phyloP scores from a whole-genome alignment of 2,113 vertebrate genomes.

The Microtus montanus region DNA sequence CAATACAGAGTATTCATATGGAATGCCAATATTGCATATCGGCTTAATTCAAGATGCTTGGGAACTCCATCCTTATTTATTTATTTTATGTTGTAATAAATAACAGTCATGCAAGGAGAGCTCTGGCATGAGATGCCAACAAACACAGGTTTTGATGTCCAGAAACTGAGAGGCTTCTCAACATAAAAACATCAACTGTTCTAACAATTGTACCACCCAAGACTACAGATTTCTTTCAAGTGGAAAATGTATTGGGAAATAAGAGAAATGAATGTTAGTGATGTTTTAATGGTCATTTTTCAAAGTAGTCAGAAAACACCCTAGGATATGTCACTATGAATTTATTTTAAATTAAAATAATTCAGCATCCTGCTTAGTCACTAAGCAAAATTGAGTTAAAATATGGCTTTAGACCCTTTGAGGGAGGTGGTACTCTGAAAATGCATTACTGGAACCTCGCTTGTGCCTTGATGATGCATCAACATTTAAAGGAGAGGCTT shows the following conservation, averaged over 20 bases:
- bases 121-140: neutral
- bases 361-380: slow-evolving; percentile 25
- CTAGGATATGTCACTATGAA: neutral
- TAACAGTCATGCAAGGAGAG: slow-evolving; percentile 1
- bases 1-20: neutral
- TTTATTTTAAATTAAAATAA: slow-evolving; percentile 37
- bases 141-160: neutral
- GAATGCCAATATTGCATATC: neutral
- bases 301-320: slow-evolving; percentile 22
- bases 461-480: slow-evolving; percentile 34
- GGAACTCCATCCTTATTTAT: neutral
- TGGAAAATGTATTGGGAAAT: slow-evolving; percentile 1
- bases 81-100: slow-evolving; percentile 11
- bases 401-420: neutral
- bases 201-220: slow-evolving; percentile 43
- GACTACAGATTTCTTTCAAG: slow-evolving; percentile 28
- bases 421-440: neutral
- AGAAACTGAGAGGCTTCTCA: neutral
- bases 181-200: neutral
- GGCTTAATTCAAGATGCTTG: neutral
- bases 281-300: slow-evolving; percentile 39
- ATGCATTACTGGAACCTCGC: slow-evolving; percentile 4
- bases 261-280: neutral
- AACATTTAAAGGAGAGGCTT: slow-evolving; percentile 28
- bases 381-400: slow-evolving; percentile 40